Evolutionary conservation across 2,888 invertebrate species (phyloP).

Genomic region (Leucania comma): DNA sequence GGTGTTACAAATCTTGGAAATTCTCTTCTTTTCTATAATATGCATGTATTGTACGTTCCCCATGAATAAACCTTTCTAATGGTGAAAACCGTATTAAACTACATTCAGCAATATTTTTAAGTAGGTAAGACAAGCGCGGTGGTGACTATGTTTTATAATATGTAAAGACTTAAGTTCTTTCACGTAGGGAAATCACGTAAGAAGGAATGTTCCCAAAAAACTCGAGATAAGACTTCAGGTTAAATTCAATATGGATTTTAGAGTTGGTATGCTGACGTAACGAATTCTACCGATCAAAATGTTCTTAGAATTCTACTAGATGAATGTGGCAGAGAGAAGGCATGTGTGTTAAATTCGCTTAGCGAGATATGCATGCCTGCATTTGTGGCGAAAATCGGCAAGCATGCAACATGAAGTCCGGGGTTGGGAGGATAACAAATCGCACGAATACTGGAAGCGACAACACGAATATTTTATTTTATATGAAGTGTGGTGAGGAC

Average conservation of each 20-base stretch:
- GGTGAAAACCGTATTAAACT: no score
- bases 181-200: not conserved
- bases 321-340: not conserved
- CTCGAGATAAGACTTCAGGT: conserved; percentile 1
- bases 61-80: no score
- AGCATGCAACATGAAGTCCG: conserved; percentile 21
- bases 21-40: no score
- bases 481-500: conserved; percentile 12
- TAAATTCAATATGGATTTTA: conserved; percentile 2
- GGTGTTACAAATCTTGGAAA: no score
- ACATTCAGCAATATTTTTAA: no score
- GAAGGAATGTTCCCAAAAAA: not conserved
- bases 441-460: conserved; percentile 13
- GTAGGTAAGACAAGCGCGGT: no score
- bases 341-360: conserved; percentile 2
- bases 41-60: no score
- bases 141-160: no score
- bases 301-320: not conserved
- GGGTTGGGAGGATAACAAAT: conserved; percentile 24
- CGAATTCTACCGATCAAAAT: not conserved
- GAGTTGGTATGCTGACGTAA: not conserved
- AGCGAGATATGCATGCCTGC: not conserved
- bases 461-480: conserved; percentile 28
- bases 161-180: not conserved
- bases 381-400: conserved; percentile 12